Conservation (phyloP, 2,888 invertebrate genomes). For the Nomada ferruginata region DNA sequence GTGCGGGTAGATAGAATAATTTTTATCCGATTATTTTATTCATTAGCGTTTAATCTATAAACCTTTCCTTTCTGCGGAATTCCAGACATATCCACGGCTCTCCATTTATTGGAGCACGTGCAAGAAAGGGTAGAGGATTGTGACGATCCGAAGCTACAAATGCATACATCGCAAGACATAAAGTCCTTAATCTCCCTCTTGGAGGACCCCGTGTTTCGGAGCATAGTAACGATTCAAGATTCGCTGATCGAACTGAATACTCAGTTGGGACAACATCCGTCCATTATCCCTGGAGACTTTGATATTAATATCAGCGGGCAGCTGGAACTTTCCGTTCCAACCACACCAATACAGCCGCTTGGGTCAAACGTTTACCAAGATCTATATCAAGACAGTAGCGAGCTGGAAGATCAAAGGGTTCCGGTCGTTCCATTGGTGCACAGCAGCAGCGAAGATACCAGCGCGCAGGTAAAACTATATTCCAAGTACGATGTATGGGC, state of each 20-base stretch:
- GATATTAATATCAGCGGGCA: conserved; percentile 93
- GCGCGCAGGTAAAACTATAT: conserved; percentile 76
- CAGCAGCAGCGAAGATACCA: conserved; percentile 82
- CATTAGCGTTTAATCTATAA: neutral
- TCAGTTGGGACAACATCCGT: conserved; percentile 95
- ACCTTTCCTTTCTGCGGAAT: conserved; percentile 6
- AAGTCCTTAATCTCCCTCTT: conserved; percentile 92
- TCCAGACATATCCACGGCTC: conserved; percentile 93
- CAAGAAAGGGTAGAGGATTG: conserved; percentile 93
- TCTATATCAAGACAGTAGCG: conserved; percentile 83
- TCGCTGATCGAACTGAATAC: conserved; percentile 94
- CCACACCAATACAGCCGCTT: conserved; percentile 78
- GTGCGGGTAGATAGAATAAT: conserved; percentile 63
- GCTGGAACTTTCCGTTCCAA: conserved; percentile 81
- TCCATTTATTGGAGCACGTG: conserved; percentile 94
- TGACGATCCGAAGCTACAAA: conserved; percentile 92
- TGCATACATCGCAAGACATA: conserved; percentile 91
- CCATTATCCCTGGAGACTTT: conserved; percentile 96
- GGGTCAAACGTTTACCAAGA: conserved; percentile 80
- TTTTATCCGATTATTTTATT: neutral
- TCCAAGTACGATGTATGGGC: neutral
- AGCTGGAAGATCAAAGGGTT: conserved; percentile 91
- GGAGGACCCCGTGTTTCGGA: conserved; percentile 95
- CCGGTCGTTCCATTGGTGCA: conserved; percentile 89
- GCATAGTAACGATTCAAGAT: conserved; percentile 96